Percentiles rank a stretch among this genome's conserved stretches.
phyloP scores from a whole-genome alignment of 2,113 vertebrate genomes.

The Prunella fulvescens region DNA sequence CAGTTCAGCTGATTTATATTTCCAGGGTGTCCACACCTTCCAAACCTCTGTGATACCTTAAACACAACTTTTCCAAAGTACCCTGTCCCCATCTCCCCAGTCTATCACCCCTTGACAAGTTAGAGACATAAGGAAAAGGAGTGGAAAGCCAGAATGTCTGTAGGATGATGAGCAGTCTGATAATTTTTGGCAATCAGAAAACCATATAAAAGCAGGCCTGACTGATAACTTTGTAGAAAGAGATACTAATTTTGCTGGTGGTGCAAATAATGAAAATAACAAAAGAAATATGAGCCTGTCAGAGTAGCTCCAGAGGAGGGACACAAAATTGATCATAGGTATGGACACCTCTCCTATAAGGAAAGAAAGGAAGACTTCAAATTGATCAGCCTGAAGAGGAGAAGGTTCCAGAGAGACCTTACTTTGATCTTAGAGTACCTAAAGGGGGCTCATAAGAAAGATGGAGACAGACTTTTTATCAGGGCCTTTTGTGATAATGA shows the following conservation, averaged over 20 bases:
- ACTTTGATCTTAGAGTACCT: neutral
- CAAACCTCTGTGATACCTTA: neutral
- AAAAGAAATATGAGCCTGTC: neutral
- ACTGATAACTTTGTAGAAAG: neutral
- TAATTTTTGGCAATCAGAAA: neutral
- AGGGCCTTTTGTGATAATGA: neutral
- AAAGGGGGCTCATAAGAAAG: neutral
- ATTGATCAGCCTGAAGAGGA: neutral
- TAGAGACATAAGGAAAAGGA: neutral
- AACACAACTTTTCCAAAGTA: neutral
- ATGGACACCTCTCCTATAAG: neutral
- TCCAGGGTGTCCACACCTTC: neutral
- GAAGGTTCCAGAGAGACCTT: neutral
- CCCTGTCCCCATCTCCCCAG: no score
- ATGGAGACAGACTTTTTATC: neutral
- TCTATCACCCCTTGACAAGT: neutral
- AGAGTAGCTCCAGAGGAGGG: neutral
- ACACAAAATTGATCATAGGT: accelerated
- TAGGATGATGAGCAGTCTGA: neutral
- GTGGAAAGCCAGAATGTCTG: neutral
- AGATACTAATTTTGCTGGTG: neutral
- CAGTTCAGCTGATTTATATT: neutral
- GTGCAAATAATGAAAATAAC: neutral
- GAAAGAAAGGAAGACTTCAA: neutral
- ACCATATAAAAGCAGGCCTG: neutral